Conservation (phyloP, 2,113 vertebrate species). For the Trichomycterus rosablanca region DNA sequence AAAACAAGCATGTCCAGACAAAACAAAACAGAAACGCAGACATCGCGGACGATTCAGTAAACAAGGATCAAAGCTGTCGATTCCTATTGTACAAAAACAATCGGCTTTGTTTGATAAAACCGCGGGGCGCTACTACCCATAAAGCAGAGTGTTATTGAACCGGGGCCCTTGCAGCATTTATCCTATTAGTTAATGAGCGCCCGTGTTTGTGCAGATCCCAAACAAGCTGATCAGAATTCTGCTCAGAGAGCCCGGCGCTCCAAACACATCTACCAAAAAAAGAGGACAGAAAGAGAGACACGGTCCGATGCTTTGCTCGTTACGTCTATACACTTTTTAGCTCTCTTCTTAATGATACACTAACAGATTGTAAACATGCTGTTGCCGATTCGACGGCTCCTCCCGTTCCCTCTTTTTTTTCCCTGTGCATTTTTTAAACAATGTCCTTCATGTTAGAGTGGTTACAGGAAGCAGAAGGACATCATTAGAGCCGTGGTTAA, state of each 20-base stretch:
- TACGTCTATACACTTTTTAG: slow-evolving; percentile 88
- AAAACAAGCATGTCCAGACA: neutral
- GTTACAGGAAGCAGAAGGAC: slow-evolving; percentile 99
- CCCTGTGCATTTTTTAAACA: slow-evolving; percentile 95
- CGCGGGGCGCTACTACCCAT: neutral
- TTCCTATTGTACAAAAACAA: neutral
- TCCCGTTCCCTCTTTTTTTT: slow-evolving; percentile 63
- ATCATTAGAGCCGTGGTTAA: slow-evolving; percentile 99
- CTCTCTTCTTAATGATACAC: slow-evolving; percentile 97
- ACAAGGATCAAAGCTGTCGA: neutral
- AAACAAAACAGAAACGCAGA: neutral
- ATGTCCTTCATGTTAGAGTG: slow-evolving; percentile 99
- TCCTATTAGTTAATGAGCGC: slow-evolving; percentile 38
- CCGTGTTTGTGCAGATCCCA: slow-evolving; percentile 16
- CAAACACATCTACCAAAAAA: slow-evolving; percentile 19
- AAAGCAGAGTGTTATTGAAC: slow-evolving; percentile 24
- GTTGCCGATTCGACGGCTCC: slow-evolving; percentile 69
- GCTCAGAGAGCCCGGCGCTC: slow-evolving; percentile 27
- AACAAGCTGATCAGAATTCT: slow-evolving; percentile 32
- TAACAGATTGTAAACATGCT: slow-evolving; percentile 99
- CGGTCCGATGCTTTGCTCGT: slow-evolving; percentile 66
- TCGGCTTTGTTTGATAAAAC: slow-evolving; percentile 19
- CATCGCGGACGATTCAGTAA: neutral
- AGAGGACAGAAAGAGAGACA: too few species aligned
- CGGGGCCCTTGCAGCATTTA: slow-evolving; percentile 24